Evolutionary conservation across 2,888 invertebrate genomes (phyloP), one percentile per base, ranked within the genome.

Genomic region (Acronicta leporina): DNA sequence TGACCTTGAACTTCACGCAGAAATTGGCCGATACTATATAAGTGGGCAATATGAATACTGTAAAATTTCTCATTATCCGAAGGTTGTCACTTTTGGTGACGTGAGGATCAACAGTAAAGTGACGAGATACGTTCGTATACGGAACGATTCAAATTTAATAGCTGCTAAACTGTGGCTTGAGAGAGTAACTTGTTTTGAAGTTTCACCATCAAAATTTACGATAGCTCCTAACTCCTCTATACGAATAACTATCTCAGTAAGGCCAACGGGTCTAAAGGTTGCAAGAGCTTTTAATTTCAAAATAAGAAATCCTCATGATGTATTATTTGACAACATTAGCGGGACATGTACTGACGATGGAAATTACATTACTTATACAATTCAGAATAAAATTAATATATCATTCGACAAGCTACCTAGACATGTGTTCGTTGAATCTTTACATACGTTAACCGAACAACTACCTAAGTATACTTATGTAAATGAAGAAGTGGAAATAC

Each of bases 21-120:
- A 95, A 88, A 85, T 92, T 43, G 92, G 95, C 1, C 88, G 95
- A 53, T 91, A 95, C 57, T 95, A 95, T 63, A 85, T 96, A 16
- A 93, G 95, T 75, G 96, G 96, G 0, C 91, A 95, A 79, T 94
- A 91, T 59, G 95, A 96, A 85, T 84, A 87, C 46, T 90, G 95
- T 30, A 81, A 85, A 27, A 83, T 96, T 14, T 81, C 81, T 5
- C 87, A 96, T 64, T 71, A 79, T 20, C 96, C 96, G 0, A 85
- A 91, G 59, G 74, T 82, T 8, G 63, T 96, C 0, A 73, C 92
- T 63, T 92, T 96, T 65, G 91, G 91, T 2, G 84, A 95, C 40
- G 84, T 96, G 10, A 43, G 74, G 41, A 82, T 95, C 3, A 86
- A 90, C 75, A 83, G 79, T 38, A 79, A 84, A 82, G 82, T 83